phyloP scores from a whole-genome alignment of 2,888 invertebrate species.

The Agapetus fuscipes region DNA sequence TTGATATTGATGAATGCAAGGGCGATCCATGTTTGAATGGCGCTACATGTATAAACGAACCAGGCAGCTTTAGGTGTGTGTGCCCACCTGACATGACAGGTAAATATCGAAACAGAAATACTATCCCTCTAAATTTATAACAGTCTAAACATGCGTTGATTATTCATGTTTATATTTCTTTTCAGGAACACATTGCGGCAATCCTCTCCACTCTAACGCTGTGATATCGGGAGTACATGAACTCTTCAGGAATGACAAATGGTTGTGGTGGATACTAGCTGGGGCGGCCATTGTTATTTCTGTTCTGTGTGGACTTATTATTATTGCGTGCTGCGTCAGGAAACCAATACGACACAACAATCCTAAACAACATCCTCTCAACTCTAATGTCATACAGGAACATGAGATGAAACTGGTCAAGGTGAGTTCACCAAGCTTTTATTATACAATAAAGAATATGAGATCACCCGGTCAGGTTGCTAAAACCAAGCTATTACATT shows the following conservation, averaged over 20 bases:
- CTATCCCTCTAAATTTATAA: no score
- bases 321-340: conserved; percentile 23
- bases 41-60: conserved; percentile 79
- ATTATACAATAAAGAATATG: no score
- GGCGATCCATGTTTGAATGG: conserved; percentile 81
- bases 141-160: no score
- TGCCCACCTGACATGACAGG: conserved; percentile 69
- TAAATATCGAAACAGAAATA: no score
- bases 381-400: conserved; percentile 24
- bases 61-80: conserved; percentile 66
- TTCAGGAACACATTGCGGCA: conserved; percentile 33
- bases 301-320: conserved; percentile 23
- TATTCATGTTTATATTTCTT: no score
- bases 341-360: conserved; percentile 31
- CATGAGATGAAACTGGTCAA: conserved; percentile 18
- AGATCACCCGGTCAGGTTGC: no score
- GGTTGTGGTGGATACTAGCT: conserved; percentile 28
- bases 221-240: conserved; percentile 25
- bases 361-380: conserved; percentile 24
- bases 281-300: neutral
- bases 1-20: conserved; percentile 81
- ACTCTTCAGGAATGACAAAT: conserved; percentile 7
- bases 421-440: no score
- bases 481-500: no score
- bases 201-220: conserved; percentile 41